Evolutionary conservation across 2,888 invertebrate genomes (phyloP).

Genomic region (Pristionchus japonicus): DNA sequence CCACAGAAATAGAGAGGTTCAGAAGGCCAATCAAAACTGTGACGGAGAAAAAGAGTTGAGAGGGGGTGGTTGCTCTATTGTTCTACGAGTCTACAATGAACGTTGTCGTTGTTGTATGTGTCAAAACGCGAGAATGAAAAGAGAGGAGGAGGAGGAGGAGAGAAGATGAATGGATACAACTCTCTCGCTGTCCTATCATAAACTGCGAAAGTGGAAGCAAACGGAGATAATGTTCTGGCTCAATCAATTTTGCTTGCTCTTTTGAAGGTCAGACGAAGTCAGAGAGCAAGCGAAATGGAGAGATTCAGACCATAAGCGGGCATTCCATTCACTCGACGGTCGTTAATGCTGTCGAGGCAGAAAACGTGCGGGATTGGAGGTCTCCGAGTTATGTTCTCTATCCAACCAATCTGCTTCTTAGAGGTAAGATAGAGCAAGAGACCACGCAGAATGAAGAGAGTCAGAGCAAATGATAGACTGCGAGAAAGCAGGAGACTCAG

Average conservation of each 20-base stretch:
- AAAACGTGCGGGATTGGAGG: background rate
- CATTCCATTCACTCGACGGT: background rate
- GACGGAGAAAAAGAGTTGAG: background rate
- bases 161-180: background rate
- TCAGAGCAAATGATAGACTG: background rate
- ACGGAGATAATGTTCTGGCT: too few species aligned
- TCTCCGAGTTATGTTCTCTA: too few species aligned
- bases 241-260: too few species aligned
- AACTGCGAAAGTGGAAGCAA: background rate
- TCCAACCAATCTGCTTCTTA: background rate
- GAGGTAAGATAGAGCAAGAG: background rate
- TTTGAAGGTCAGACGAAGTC: too few species aligned
- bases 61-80: conserved; percentile 8
- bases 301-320: too few species aligned
- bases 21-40: background rate
- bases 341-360: conserved; percentile 11
- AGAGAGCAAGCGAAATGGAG: too few species aligned
- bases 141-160: background rate
- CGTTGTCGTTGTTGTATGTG: background rate
- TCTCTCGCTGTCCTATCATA: background rate
- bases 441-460: background rate
- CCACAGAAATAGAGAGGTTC: too few species aligned
- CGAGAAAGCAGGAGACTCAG: background rate
- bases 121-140: conserved; percentile 25
- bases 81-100: background rate